A percentile compares a stretch with the other conserved stretches of the same genome.
These are phyloP conservation scores for Drosophila nasuta DNA, from an alignment of 1,140 invertebrate species.

Conservation along the genomic window DNA sequence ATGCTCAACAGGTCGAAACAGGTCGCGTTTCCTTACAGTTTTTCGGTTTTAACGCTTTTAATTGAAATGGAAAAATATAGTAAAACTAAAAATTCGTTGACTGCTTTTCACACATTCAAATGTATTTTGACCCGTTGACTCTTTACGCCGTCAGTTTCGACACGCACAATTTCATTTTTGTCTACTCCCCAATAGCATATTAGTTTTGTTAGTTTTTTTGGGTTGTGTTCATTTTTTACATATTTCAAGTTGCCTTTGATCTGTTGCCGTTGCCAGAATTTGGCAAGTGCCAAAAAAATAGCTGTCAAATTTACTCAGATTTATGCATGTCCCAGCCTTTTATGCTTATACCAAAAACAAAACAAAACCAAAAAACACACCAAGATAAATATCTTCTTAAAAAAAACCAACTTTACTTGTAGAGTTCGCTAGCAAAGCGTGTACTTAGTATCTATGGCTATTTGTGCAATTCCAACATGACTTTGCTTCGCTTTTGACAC, in stretches of 20 bases:
- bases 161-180: conserved; percentile 71
- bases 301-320: conserved; percentile 61
- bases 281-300: conserved; percentile 54
- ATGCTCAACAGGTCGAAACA: conserved; percentile 7
- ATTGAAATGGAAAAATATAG: conserved; percentile 1
- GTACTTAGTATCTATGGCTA: conserved; percentile 10
- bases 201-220: conserved; percentile 39
- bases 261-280: conserved; percentile 45
- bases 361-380: neutral
- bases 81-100: neutral
- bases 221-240: conserved; percentile 27
- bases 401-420: neutral
- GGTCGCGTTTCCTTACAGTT: neutral
- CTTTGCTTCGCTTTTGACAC: conserved; percentile 28
- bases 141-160: conserved; percentile 55
- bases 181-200: conserved; percentile 36
- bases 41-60: neutral
- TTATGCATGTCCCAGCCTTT: conserved; percentile 7
- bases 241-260: conserved; percentile 59
- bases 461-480: conserved; percentile 9
- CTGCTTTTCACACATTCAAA: conserved; percentile 1
- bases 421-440: neutral
- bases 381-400: neutral
- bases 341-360: neutral
- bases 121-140: conserved; percentile 12